A percentile compares a stretch with the other conserved stretches of the same genome.
These are phyloP conservation scores for Papilio machaon DNA, from an alignment of 1,140 invertebrate species.

Conservation along the genomic window DNA sequence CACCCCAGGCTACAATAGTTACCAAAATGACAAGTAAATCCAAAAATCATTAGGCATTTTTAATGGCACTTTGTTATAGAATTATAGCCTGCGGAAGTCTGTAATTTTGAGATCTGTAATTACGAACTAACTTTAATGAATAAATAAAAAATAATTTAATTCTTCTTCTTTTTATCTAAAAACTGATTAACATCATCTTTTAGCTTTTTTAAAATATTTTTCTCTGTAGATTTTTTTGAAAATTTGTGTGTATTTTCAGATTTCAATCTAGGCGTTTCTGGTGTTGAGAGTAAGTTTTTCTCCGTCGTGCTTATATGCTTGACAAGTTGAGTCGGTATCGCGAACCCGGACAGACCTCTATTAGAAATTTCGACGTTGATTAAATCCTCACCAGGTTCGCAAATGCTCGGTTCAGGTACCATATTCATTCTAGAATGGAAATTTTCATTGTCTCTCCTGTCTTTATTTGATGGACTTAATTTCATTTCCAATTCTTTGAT, in stretches of 20 bases:
- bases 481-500: slow-evolving; percentile 67
- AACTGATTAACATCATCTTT: slow-evolving; percentile 48
- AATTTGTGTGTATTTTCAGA: slow-evolving; percentile 22
- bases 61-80: too few relatives aligned
- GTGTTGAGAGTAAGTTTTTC: slow-evolving; percentile 41
- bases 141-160: background rate
- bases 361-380: slow-evolving; percentile 72
- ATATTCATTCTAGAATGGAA: slow-evolving; percentile 47
- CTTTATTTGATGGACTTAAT: slow-evolving; percentile 60
- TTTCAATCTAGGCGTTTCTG: slow-evolving; percentile 36
- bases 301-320: slow-evolving; percentile 44
- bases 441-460: slow-evolving; percentile 56
- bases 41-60: too few relatives aligned
- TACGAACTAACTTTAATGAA: background rate
- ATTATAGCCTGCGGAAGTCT: background rate
- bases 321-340: slow-evolving; percentile 58
- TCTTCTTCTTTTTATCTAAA: slow-evolving; percentile 20
- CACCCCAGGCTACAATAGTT: too few relatives aligned
- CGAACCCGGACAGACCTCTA: slow-evolving; percentile 69
- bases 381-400: slow-evolving; percentile 57
- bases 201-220: slow-evolving; percentile 42
- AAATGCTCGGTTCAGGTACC: slow-evolving; percentile 55
- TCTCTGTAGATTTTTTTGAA: slow-evolving; percentile 41
- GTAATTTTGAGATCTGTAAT: background rate
- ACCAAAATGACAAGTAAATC: too few relatives aligned